phyloP scores from a whole-genome alignment of 2,888 invertebrate species.

The Peribatodes rhomboidaria region DNA sequence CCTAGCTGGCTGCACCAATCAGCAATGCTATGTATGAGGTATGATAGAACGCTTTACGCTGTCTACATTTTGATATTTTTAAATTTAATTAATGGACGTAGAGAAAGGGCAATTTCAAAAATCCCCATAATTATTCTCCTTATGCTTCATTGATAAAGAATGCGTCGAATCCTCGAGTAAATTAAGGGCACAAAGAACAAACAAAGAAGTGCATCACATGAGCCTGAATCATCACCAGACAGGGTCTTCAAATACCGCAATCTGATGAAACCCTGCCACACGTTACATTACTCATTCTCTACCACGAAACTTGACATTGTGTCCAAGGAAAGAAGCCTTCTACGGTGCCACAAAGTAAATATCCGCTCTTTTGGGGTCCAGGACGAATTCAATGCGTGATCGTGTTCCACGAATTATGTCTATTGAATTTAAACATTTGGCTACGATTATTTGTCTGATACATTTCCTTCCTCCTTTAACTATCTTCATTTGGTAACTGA shows the following conservation, averaged over 20 bases:
- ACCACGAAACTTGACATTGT: conserved; percentile 6
- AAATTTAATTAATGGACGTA: too few relatives aligned
- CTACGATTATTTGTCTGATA: conserved; percentile 30
- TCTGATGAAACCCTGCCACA: conserved; percentile 13
- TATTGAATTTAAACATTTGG: conserved; percentile 42
- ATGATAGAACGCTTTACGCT: too few relatives aligned
- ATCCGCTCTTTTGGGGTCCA: conserved; percentile 37
- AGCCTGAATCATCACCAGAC: conserved; percentile 53
- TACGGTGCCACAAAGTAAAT: conserved; percentile 26
- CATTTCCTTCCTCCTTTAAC: conserved; percentile 39
- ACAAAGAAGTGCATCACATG: conserved; percentile 54
- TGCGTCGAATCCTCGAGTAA: conserved; percentile 63
- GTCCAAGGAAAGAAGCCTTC: conserved; percentile 7
- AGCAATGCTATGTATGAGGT: too few relatives aligned
- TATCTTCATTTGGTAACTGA: conserved; percentile 40
- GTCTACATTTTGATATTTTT: too few relatives aligned
- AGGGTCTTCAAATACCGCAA: conserved; percentile 30
- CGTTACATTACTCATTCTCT: conserved; percentile 31
- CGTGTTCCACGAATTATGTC: conserved; percentile 52
- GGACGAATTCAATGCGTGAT: conserved; percentile 51
- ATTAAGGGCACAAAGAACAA: conserved; percentile 43
- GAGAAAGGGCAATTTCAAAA: too few relatives aligned
- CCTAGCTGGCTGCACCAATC: too few relatives aligned
- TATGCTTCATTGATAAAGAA: conserved; percentile 62
- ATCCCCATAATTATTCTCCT: conserved; percentile 20